These are phyloP conservation scores for Toxonevra muliebris DNA, from an alignment of 2,888 invertebrate species.

Conservation along the genomic window DNA sequence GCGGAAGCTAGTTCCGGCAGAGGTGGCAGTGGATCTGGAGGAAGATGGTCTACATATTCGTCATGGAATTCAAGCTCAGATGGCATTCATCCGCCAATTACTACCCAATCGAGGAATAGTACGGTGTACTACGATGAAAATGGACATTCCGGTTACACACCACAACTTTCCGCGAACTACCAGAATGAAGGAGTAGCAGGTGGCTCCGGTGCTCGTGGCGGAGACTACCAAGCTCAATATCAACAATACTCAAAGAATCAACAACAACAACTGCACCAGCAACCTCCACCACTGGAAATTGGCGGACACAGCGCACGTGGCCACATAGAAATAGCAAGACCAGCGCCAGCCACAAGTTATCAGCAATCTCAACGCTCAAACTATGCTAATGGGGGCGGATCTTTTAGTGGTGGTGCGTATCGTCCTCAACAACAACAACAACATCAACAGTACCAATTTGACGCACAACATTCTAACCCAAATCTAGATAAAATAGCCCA, in stretches of 20 bases:
- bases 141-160: constrained; percentile 52
- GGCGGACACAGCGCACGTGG: constrained; percentile 49
- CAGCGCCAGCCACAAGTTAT: constrained; percentile 29
- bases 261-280: constrained; percentile 23
- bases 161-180: constrained; percentile 44
- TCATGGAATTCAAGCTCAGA: constrained; percentile 45
- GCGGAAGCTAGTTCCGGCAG: constrained; percentile 34
- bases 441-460: constrained; percentile 45
- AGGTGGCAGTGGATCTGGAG: constrained; percentile 24
- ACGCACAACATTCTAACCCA: constrained; percentile 30
- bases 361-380: constrained; percentile 36
- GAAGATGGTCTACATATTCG: constrained; percentile 35
- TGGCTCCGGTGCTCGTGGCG: constrained; percentile 23
- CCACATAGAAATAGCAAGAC: constrained; percentile 55
- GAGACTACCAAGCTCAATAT: constrained; percentile 17
- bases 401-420: constrained; percentile 36
- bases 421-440: constrained; percentile 38
- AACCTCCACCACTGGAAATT: constrained; percentile 1
- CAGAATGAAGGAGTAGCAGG: constrained; percentile 31
- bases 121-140: constrained; percentile 66
- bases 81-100: constrained; percentile 43
- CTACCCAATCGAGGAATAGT: constrained; percentile 54
- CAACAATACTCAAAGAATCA: constrained; percentile 29
- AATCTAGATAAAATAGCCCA: constrained; percentile 47
- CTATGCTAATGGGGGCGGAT: constrained; percentile 29